Evolutionary conservation across 1,140 invertebrate species (phyloP).

Genomic region (Procambarus virginalis): DNA sequence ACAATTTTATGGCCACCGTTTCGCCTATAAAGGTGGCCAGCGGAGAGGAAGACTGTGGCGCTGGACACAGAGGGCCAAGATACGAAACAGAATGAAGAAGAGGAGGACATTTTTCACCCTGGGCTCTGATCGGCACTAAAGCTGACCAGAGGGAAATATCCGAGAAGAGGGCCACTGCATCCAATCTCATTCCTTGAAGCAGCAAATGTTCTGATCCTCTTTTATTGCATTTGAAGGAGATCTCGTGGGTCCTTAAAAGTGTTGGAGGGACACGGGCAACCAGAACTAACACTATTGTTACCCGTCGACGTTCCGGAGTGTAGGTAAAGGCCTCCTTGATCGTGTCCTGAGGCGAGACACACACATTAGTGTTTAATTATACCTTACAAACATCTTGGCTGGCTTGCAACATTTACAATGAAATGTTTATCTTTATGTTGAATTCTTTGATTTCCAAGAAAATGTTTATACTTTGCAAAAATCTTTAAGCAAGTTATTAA

Average conservation of each 20-base stretch:
- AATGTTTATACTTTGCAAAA: no score
- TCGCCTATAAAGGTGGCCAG: conserved; percentile 60
- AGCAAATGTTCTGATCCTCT: conserved; percentile 61
- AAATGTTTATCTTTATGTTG: no score
- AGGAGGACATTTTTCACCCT: conserved; percentile 53
- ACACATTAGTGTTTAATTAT: background rate
- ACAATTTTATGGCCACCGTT: conserved; percentile 54
- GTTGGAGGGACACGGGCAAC: conserved; percentile 5
- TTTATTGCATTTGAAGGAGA: conserved; percentile 67
- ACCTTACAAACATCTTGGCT: no score
- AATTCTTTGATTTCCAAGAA: no score
- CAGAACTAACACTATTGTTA: background rate
- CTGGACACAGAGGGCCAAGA: background rate
- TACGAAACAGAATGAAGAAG: conserved; percentile 35
- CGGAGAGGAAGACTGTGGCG: conserved; percentile 8
- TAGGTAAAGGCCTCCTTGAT: background rate
- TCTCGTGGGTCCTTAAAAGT: conserved; percentile 50
- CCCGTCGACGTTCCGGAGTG: background rate
- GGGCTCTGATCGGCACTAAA: conserved; percentile 62
- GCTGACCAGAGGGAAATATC: conserved; percentile 66
- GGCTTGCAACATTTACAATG: no score
- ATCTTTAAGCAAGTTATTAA: no score
- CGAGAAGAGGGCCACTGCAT: conserved; percentile 53
- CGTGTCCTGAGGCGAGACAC: background rate
- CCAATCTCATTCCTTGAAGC: conserved; percentile 65